These are phyloP conservation scores for Hesperophylax magnus DNA, from an alignment of 1,140 invertebrate genomes.

Conservation along the genomic window DNA sequence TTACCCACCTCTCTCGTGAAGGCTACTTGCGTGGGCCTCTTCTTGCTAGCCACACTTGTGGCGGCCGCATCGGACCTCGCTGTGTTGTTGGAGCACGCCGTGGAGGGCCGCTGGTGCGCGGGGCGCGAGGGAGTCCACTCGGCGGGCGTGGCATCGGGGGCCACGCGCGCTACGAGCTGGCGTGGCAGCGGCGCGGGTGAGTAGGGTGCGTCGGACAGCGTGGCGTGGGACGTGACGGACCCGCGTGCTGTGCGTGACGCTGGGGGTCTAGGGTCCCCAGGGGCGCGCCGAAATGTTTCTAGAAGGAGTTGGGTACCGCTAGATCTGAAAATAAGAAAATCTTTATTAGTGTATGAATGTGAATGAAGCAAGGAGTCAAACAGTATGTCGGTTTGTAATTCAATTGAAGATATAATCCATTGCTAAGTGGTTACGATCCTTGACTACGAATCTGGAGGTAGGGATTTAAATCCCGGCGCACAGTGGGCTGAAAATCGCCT, in stretches of 20 bases:
- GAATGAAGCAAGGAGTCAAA: no score
- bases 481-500: no score
- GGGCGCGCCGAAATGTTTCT: constrained; percentile 81
- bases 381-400: no score
- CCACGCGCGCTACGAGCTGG: constrained; percentile 60
- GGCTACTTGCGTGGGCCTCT: constrained; percentile 82
- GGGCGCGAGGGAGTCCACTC: constrained; percentile 59
- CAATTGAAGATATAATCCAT: no score
- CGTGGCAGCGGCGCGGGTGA: constrained; percentile 54
- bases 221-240: constrained; percentile 63
- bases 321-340: constrained; percentile 69
- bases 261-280: constrained; percentile 61
- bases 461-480: no score
- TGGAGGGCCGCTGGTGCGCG: constrained; percentile 64
- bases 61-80: constrained; percentile 55
- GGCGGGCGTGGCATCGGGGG: constrained; percentile 36
- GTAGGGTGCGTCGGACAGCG: constrained; percentile 58
- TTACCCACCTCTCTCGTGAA: constrained; percentile 89
- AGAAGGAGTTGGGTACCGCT: constrained; percentile 79
- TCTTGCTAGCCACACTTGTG: constrained; percentile 70
- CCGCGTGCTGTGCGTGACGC: constrained; percentile 59
- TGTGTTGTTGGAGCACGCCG: constrained; percentile 67
- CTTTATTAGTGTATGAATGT: not conserved
- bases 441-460: no score
- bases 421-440: no score